These are phyloP conservation scores for Harpagoxenus sublaevis DNA, from an alignment of 2,888 invertebrate species.

Conservation along the genomic window DNA sequence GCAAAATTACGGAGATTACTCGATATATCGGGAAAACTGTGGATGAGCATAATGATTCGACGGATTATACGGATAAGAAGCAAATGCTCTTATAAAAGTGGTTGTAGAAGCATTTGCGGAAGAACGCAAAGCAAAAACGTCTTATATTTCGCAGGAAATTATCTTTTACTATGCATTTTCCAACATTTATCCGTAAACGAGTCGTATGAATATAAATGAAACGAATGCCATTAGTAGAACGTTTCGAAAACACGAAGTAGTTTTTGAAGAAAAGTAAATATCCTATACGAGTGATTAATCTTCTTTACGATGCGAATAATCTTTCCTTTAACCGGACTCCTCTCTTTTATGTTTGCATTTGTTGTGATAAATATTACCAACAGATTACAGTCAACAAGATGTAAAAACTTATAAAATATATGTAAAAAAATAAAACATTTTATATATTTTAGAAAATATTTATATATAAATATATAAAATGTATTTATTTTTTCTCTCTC, in stretches of 20 bases:
- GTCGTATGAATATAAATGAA: constrained; percentile 13
- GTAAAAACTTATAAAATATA: neutral
- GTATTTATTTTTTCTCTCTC: neutral
- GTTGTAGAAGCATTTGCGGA: neutral
- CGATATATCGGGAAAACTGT: neutral
- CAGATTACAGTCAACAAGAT: neutral
- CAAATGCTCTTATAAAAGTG: neutral
- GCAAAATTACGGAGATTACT: neutral
- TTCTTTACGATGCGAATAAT: neutral
- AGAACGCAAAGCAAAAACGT: neutral
- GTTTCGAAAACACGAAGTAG: neutral
- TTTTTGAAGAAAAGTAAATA: neutral
- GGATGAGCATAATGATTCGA: neutral
- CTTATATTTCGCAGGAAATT: constrained; percentile 4
- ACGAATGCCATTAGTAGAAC: neutral
- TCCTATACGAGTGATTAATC: constrained; percentile 5
- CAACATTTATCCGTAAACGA: neutral
- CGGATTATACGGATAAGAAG: neutral
- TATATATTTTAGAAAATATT: neutral
- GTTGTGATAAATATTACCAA: no score
- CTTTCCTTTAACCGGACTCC: neutral
- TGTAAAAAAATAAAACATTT: neutral
- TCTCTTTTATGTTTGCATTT: neutral
- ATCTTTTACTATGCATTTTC: neutral
- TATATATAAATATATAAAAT: neutral